Conservation (phyloP, 2,113 vertebrate genomes). For the Morphnarchus princeps region DNA sequence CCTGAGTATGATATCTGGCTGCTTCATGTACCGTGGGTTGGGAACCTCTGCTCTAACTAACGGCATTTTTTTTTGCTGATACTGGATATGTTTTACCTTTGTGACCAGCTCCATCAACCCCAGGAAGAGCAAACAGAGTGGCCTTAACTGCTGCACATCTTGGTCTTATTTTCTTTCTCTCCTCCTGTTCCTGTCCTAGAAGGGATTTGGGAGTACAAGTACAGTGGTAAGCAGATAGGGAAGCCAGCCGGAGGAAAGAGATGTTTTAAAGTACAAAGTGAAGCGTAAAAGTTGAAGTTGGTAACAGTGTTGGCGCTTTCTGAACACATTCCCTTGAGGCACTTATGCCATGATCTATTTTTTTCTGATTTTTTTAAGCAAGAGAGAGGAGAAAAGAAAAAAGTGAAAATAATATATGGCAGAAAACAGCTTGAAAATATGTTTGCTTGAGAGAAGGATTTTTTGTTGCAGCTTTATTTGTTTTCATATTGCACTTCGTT, state of each 20-base stretch:
- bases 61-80: neutral
- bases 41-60: neutral
- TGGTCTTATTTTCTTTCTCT: neutral
- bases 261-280: neutral
- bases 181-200: neutral
- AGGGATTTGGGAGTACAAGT: neutral
- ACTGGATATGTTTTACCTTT: neutral
- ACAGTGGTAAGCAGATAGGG: neutral
- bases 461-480: neutral
- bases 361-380: neutral
- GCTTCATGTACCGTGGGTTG: accelerated
- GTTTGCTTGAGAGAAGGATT: neutral
- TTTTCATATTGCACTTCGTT: neutral
- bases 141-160: neutral
- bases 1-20: neutral
- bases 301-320: neutral
- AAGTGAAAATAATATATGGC: neutral
- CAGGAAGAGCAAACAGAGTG: neutral
- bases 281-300: neutral
- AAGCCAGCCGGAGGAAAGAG: neutral
- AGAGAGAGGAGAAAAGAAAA: neutral
- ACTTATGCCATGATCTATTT: neutral
- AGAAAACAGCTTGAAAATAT: neutral
- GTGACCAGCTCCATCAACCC: neutral
- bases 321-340: neutral